Percentiles rank a stretch among this genome's conserved stretches.
These are phyloP conservation scores for Rhabdomys dilectus DNA, from an alignment of 2,113 vertebrate species.

Conservation along the genomic window DNA sequence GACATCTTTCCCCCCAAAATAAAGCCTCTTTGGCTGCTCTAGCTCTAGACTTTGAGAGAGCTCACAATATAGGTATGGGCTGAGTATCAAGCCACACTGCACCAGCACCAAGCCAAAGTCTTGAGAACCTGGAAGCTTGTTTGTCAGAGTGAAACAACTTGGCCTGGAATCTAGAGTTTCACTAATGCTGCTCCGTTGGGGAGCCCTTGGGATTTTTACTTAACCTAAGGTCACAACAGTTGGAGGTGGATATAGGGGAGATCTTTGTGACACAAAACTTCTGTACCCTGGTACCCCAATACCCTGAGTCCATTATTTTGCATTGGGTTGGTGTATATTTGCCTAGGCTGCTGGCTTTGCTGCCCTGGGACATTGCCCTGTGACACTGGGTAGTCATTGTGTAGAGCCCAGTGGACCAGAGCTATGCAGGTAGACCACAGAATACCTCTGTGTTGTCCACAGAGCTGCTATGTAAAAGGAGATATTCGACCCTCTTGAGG, in stretches of 20 bases:
- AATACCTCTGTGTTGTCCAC: not conserved
- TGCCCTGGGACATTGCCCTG: not conserved
- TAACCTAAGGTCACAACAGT: not conserved
- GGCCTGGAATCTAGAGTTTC: not conserved
- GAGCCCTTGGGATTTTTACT: not conserved
- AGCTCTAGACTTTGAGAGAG: too few relatives aligned
- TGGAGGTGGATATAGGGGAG: not conserved
- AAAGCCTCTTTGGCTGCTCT: not conserved
- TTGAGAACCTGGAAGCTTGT: not conserved
- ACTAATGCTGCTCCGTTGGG: not conserved
- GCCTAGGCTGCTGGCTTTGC: not conserved
- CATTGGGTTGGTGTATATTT: not conserved
- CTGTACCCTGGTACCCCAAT: too few relatives aligned
- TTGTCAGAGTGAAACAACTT: not conserved
- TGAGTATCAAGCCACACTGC: not conserved
- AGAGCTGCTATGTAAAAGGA: not conserved
- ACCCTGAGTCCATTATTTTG: not conserved
- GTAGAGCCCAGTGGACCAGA: not conserved
- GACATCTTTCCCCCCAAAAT: too few relatives aligned
- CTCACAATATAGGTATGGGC: not conserved
- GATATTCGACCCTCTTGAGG: not conserved
- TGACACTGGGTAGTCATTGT: not conserved
- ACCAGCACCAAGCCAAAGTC: not conserved
- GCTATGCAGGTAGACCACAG: not conserved
- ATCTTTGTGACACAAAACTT: not conserved